Evolutionary conservation across 2,797 vertebrate genomes (phyloP), one percentile per base, ranked within the genome.

Genomic region (Nannoperca australis): DNA sequence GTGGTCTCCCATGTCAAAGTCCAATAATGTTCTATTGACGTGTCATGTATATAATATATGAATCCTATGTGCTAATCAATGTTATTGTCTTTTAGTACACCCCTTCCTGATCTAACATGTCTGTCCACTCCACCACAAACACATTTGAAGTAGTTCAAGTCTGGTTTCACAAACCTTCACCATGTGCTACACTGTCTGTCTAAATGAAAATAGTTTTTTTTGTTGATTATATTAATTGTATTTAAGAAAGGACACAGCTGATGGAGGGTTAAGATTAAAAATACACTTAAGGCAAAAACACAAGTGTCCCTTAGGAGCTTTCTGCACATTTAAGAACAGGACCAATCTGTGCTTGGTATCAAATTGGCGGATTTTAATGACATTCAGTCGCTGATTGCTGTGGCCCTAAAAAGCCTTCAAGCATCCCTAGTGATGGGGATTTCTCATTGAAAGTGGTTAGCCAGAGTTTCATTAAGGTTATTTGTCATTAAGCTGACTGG

Each of bases 401-500:
- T 71, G 30, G n/a, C 5, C 50, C 18, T 66, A 38, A 83, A 78
- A 85, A 58, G 47, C 42, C 32, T 68, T 67, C 45, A 67, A 50
- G 59, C 49, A 12, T 73, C 55, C 44, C 22, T 14, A 14, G 51
- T 72, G 56, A 74, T 49, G 30, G 20, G 44, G n/a, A 62, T 45
- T 70, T 66, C 36, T 80, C 40, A 73, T 22, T 80, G 30, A 60
- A 70, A 56, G 53, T 76, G 62, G 51, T 36, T 36, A 63, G 36
- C 34, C n/a, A 62, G 58, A 70, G 60, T 76, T 79, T 83, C 36
- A 79, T 83, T 84, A 70, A 70, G 55, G 47, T 72, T 77, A 54
- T 75, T 70, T 69, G 30, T 73, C 69, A 36, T 68, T 74, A 62
- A 42, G 51, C 22, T 82, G 70, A 84, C 70, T 82, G 42, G 71